These are phyloP conservation scores for Xenotilapia flavipinnis DNA, from an alignment of 2,113 vertebrate species.

Conservation along the genomic window DNA sequence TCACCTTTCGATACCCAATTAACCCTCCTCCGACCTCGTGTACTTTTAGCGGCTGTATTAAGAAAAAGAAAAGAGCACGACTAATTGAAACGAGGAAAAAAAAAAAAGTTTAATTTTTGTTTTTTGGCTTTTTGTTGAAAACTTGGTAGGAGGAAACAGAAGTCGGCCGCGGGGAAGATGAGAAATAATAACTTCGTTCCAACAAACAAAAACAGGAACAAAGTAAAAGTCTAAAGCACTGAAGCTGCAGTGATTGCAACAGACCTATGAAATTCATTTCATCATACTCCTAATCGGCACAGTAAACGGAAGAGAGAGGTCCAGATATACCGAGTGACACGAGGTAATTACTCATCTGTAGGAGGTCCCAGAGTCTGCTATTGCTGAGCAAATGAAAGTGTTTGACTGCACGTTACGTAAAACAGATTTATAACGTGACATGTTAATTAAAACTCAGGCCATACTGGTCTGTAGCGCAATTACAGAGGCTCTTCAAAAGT, in stretches of 20 bases:
- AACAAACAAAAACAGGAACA: neutral
- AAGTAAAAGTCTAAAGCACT: neutral
- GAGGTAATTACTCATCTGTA: neutral
- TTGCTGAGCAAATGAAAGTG: neutral
- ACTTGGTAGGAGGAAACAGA: neutral
- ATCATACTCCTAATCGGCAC: neutral
- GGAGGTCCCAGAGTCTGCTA: neutral
- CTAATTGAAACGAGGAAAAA: neutral
- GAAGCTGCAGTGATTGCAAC: neutral
- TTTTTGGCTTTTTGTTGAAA: neutral
- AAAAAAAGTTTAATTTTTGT: neutral
- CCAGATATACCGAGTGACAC: neutral
- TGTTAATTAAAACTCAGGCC: neutral
- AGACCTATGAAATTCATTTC: neutral
- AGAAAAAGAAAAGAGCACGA: neutral
- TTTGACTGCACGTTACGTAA: neutral
- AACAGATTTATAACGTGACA: neutral
- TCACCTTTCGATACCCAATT: constrained; percentile 41
- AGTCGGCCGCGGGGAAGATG: neutral
- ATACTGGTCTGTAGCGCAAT: neutral
- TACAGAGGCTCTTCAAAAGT: neutral
- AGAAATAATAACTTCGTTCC: neutral
- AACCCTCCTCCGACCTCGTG: constrained; percentile 1
- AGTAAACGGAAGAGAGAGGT: neutral
- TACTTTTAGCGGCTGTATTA: neutral